phyloP scores from a whole-genome alignment of 2,888 invertebrate species.

The Microctonus brassicae region DNA sequence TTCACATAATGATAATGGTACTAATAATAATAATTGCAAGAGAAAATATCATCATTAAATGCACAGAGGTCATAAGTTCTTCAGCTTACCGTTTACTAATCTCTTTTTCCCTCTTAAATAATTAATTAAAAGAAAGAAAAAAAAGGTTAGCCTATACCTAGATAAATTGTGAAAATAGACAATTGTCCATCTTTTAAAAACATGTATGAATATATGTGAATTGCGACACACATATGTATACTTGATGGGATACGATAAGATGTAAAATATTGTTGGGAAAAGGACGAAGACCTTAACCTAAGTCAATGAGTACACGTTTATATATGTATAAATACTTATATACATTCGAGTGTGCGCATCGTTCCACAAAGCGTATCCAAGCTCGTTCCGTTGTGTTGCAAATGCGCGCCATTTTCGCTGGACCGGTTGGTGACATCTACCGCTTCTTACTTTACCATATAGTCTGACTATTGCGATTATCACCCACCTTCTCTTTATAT shows the following conservation, averaged over 20 bases:
- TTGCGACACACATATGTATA: no score
- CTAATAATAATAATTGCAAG: not conserved
- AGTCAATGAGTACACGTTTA: not conserved
- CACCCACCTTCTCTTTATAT: slow-evolving; percentile 15
- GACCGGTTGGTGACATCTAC: slow-evolving; percentile 57
- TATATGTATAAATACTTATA: not conserved
- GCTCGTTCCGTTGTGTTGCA: not conserved
- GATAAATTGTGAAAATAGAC: no score
- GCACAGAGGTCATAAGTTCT: not conserved
- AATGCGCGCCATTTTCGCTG: slow-evolving; percentile 25
- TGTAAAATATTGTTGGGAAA: not conserved
- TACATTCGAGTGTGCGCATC: not conserved
- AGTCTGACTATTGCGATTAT: not conserved
- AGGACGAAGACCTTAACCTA: not conserved
- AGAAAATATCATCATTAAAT: not conserved
- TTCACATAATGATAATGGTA: not conserved
- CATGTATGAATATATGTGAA: no score
- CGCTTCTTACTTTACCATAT: slow-evolving; percentile 49
- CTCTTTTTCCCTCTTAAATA: not conserved
- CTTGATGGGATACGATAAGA: not conserved
- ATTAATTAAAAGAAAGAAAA: no score
- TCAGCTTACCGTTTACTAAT: not conserved
- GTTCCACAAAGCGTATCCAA: not conserved
- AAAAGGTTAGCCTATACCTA: no score
- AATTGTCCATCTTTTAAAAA: no score